Evolutionary conservation across 2,888 invertebrate species (phyloP).

Genomic region (Dynastes grantii): DNA sequence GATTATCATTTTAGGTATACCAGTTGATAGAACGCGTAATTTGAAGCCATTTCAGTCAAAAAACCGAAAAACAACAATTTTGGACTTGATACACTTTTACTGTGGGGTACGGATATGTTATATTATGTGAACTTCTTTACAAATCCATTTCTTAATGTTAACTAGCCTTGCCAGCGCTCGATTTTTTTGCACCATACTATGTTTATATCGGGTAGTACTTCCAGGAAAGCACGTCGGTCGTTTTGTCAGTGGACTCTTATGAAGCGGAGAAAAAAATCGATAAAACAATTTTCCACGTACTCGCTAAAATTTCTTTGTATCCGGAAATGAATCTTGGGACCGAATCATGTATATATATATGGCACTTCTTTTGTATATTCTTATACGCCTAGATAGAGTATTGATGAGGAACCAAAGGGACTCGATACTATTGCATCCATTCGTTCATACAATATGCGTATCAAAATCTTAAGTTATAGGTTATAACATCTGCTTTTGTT

Average conservation of each 20-base stretch:
- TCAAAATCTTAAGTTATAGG: not conserved
- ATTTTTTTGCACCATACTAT: not conserved
- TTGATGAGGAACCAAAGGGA: not conserved
- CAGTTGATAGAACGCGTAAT: too few relatives aligned
- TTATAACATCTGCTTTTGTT: not conserved
- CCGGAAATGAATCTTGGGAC: constrained; percentile 15
- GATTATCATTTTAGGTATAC: too few relatives aligned
- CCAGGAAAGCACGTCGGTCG: not conserved
- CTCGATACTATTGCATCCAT: not conserved
- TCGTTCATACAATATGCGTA: not conserved
- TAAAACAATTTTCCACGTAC: constrained; percentile 41
- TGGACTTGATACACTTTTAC: too few relatives aligned
- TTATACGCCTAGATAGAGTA: not conserved
- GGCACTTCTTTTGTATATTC: constrained; percentile 29
- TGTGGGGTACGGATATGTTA: too few relatives aligned
- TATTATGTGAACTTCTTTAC: too few relatives aligned
- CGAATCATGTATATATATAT: not conserved
- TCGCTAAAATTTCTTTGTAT: constrained; percentile 36
- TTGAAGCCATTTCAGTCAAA: too few relatives aligned
- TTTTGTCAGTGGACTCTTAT: constrained; percentile 25
- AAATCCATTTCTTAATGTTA: too few relatives aligned
- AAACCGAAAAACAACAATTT: too few relatives aligned
- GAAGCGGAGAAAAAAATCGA: constrained; percentile 38
- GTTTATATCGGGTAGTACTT: not conserved
- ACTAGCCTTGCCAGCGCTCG: too few relatives aligned